Base-by-base conservation (phyloP, 2,888 invertebrate genomes). In the Hedychridium roseum region DNA sequence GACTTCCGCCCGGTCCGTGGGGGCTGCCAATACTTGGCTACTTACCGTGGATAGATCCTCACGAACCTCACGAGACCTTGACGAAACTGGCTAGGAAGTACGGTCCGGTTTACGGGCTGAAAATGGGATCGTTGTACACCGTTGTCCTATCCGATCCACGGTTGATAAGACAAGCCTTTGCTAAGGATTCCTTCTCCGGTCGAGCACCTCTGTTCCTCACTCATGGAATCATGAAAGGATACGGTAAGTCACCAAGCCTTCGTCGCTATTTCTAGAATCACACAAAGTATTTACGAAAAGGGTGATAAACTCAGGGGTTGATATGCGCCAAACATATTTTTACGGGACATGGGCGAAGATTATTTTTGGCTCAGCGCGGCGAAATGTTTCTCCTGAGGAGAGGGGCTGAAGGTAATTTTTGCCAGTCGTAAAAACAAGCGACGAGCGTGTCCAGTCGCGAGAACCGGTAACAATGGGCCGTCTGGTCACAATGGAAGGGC, bases 191-290 rank as follows among this genome's bases (percentile, higher is more conserved):
- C 2, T 87, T 91, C 58, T 82, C 88, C 2, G 92, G 91, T 9
- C 82, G 91, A 54, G 92, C 94, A 0, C 92, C 93, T 1, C 82
- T 94, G 1, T 91, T 86, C 74, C 78, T 94, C 35, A 92, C 93
- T 0, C 92, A 92, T 71, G 93, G 92, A 21, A 89, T 94, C 50
- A 91, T 94, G 90, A 83, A 89, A 50, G 93, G 94, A 60, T 88
- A 90, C 73, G 94, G 94, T 93, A 79, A 85, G 86, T 79, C 26
- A 23, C 9, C n/a, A n/a, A 36, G 1, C 6, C 23, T 11, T 40
- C 15, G 9, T 23, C 23, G n/a, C n/a, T n/a, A n/a, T n/a, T n/a
- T n/a, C n/a, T n/a, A n/a, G n/a, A n/a, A n/a, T n/a, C n/a, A n/a
- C n/a, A n/a, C n/a, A n/a, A n/a, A n/a, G n/a, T n/a, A n/a, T n/a